Evolutionary conservation across 2,888 invertebrate species (phyloP).

Genomic region (Blastobasis adustella): DNA sequence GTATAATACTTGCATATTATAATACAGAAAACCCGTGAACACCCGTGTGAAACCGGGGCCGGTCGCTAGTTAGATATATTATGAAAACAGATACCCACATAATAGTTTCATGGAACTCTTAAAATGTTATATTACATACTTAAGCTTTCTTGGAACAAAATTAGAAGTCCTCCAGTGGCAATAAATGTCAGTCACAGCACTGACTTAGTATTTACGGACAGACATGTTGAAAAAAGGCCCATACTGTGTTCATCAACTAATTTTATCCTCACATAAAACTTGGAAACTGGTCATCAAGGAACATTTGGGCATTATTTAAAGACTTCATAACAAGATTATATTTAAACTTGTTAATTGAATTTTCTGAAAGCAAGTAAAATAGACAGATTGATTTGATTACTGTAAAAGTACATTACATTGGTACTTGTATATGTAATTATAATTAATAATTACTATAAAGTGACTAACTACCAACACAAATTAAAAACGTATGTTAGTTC

Average conservation of each 20-base stretch:
- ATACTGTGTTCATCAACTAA: slow-evolving; percentile 12
- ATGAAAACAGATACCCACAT: too few relatives aligned
- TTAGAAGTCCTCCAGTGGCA: slow-evolving; percentile 10
- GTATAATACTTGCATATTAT: too few relatives aligned
- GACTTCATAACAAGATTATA: background rate
- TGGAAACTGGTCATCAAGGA: slow-evolving; percentile 3
- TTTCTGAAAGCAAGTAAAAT: too few relatives aligned
- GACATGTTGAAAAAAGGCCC: slow-evolving; percentile 11
- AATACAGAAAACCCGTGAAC: too few relatives aligned
- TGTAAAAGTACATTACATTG: too few relatives aligned
- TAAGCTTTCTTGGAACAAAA: slow-evolving; percentile 6
- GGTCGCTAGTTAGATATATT: too few relatives aligned
- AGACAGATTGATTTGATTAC: too few relatives aligned
- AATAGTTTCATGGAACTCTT: too few relatives aligned
- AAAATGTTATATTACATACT: background rate
- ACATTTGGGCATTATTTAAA: slow-evolving; percentile 1
- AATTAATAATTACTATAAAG: background rate
- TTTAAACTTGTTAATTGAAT: too few relatives aligned
- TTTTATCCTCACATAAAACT: slow-evolving; percentile 13
- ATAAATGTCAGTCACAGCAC: slow-evolving; percentile 14
- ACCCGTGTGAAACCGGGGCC: too few relatives aligned
- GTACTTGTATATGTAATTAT: too few relatives aligned
- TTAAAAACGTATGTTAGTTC: background rate
- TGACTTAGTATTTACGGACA: slow-evolving; percentile 7
- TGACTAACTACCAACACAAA: background rate